phyloP scores from a whole-genome alignment of 2,888 invertebrate genomes.

The Myopa tessellatipennis region DNA sequence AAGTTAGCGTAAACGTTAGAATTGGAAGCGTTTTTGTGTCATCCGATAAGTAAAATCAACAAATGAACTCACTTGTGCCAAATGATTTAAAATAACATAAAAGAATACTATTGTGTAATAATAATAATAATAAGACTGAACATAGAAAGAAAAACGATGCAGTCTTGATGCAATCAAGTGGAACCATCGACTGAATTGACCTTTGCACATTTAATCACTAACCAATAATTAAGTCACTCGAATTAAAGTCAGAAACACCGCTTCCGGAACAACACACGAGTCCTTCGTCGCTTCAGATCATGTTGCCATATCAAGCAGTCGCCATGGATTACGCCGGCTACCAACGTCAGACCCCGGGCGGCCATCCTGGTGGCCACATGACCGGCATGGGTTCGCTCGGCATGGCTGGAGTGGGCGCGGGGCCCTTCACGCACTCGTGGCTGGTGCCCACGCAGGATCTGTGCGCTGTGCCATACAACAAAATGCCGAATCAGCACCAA shows the following conservation, averaged over 20 bases:
- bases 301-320: constrained; percentile 90
- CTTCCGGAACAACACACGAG: neutral
- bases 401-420: constrained; percentile 67
- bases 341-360: constrained; percentile 72
- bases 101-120: neutral
- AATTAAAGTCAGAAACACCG: neutral
- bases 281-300: constrained; percentile 57
- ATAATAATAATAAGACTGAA: neutral
- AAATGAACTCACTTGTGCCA: too few species aligned
- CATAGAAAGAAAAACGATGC: neutral
- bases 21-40: neutral
- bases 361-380: constrained; percentile 66
- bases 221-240: neutral
- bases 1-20: neutral
- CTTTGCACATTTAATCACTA: neutral
- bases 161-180: too few species aligned
- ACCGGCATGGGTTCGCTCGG: constrained; percentile 70
- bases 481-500: constrained; percentile 70
- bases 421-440: constrained; percentile 93
- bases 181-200: neutral
- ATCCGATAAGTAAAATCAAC: too few species aligned
- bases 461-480: constrained; percentile 87
- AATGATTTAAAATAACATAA: neutral
- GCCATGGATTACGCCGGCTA: constrained; percentile 86
- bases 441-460: constrained; percentile 93